These are phyloP conservation scores for Smittia aterrima DNA, from an alignment of 2,888 invertebrate genomes.

Conservation along the genomic window DNA sequence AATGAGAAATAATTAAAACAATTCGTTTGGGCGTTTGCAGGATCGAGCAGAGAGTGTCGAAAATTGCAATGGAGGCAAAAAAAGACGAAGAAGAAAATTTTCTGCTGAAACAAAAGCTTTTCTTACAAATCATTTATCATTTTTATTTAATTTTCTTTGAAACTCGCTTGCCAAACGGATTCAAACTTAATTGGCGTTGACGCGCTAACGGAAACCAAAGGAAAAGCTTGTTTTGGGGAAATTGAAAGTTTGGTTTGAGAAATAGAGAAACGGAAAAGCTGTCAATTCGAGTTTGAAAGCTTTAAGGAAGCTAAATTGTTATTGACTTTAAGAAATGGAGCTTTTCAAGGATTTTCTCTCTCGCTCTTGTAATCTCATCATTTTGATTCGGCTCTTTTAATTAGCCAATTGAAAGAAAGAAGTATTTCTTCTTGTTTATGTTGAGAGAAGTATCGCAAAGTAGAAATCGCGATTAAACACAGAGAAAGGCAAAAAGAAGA, in stretches of 20 bases:
- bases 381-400: conserved; percentile 23
- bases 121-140: neutral
- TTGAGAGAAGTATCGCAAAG: neutral
- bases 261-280: conserved; percentile 9
- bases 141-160: neutral
- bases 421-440: neutral
- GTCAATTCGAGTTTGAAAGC: conserved; percentile 15
- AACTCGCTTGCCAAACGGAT: neutral
- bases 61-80: conserved; percentile 19
- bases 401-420: conserved; percentile 33
- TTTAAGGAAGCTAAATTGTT: neutral
- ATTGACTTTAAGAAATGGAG: neutral
- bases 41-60: neutral
- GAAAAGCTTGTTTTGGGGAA: conserved; percentile 19
- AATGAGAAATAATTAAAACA: conserved; percentile 26
- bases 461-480: neutral
- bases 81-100: no score
- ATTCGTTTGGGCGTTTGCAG: neutral
- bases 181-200: conserved; percentile 4
- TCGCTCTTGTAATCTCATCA: conserved; percentile 2
- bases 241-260: neutral
- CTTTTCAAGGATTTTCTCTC: conserved; percentile 7
- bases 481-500: neutral
- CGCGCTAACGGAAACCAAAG: conserved; percentile 8
- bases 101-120: neutral